Base-by-base conservation (phyloP, 2,797 vertebrate species). In the Graptemys geographica region DNA sequence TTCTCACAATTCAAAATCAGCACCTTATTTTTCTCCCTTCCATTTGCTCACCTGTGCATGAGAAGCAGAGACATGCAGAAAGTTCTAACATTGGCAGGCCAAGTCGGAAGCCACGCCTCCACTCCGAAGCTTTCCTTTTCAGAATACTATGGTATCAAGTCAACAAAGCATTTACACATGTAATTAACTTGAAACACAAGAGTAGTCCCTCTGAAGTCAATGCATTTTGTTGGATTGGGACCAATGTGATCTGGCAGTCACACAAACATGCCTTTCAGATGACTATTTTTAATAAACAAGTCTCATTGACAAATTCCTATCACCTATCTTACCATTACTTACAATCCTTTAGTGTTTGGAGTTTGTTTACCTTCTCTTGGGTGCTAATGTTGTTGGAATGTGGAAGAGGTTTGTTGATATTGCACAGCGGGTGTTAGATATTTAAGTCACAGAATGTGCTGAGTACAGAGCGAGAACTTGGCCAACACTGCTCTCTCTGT, bases 361-460 rank as follows among this genome's bases (percentile, higher is more conserved):
- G 82, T n/a, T 28, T 79, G 52, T 83, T 95, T 89, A 83, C 86
- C 74, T 90, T 86, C 91, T 74, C n/a, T 94, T 93, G 82, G 74
- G 56, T 52, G 59, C 3, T 5, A 82, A 33, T 37, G 18, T 76
- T 81, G 52, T 11, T 93, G 16, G 57, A 88, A 90, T 31, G 28
- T 0, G 0, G 62, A 44, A n/a, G 16, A 80, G 3, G 3, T 49
- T 41, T 62, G 49, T 8, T 90, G 55, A 15, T 88, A 12, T 7
- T 37, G 79, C 33, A 23, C 23, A 41, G 23, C 25, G 25, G 28
- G 41, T 2, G 84, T 57, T 78, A n/a, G 23, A 19, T 6, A 4
- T 12, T 25, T 86, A 76, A 52, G 74, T n/a, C 84, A 5, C 49
- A 91, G 41, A 12, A 37, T 1, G 3, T 0, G 1, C 4, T 3